Evolutionary conservation across 2,797 vertebrate genomes (phyloP).

Genomic region (Ctenosaura bakeri): DNA sequence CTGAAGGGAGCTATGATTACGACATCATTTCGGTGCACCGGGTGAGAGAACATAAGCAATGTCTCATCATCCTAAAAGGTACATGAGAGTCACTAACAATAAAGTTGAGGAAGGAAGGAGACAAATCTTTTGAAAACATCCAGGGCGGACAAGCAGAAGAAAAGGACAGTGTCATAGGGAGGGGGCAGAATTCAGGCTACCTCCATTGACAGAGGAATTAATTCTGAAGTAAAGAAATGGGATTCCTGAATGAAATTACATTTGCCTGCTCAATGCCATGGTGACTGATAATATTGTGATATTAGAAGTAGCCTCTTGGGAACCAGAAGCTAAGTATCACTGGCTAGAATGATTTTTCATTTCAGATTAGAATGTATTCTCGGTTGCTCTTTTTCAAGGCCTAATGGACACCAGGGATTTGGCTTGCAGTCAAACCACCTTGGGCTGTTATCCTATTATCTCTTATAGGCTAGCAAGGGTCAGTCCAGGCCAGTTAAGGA

Average conservation of each 20-base stretch:
- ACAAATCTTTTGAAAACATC: constrained; percentile 14
- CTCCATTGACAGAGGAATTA: background rate
- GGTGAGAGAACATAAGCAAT: background rate
- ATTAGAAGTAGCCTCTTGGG: background rate
- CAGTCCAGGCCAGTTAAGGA: constrained; percentile 17
- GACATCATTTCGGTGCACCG: background rate
- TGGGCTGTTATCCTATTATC: constrained; percentile 8
- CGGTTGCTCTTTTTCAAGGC: background rate
- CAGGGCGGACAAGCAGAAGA: background rate
- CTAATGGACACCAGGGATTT: constrained; percentile 14
- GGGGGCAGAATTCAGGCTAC: background rate
- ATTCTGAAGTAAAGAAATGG: background rate
- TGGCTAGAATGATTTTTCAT: constrained; percentile 1
- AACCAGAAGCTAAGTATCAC: background rate
- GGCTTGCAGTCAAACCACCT: background rate
- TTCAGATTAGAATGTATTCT: background rate
- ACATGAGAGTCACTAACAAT: constrained; percentile 3
- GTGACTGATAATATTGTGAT: constrained; percentile 18
- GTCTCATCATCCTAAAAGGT: background rate
- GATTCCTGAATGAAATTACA: constrained; percentile 22
- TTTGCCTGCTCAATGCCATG: constrained; percentile 11
- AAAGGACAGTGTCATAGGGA: background rate
- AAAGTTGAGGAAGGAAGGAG: constrained; percentile 21
- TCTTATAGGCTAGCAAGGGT: background rate
- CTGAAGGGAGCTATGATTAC: background rate